These are phyloP conservation scores for Candidula unifasciata DNA, from an alignment of 2,888 invertebrate species.

Conservation along the genomic window DNA sequence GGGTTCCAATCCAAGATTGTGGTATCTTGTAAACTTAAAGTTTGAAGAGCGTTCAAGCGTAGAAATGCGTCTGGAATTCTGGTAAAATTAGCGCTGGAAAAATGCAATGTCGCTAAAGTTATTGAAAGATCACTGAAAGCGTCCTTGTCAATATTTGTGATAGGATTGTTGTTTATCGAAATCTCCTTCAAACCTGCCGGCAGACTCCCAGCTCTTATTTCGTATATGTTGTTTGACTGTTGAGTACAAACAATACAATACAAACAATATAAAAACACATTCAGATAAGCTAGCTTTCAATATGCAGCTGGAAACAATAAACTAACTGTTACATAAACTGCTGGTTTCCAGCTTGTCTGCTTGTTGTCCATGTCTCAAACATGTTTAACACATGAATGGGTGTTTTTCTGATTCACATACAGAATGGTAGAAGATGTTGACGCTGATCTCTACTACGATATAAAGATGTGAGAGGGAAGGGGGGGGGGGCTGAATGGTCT, in stretches of 20 bases:
- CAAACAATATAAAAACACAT: too few relatives aligned
- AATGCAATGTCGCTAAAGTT: not conserved
- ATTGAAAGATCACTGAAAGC: not conserved
- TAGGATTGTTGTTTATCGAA: not conserved
- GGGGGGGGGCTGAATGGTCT: too few relatives aligned
- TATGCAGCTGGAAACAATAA: too few relatives aligned
- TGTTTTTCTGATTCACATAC: too few relatives aligned
- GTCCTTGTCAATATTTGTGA: not conserved
- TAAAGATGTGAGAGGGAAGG: too few relatives aligned
- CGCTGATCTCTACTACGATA: too few relatives aligned
- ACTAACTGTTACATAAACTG: too few relatives aligned
- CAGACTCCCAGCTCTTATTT: not conserved
- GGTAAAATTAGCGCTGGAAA: not conserved
- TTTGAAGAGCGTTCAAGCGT: not conserved
- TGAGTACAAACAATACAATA: not conserved
- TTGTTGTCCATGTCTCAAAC: too few relatives aligned
- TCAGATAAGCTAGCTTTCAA: too few relatives aligned
- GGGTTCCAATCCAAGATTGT: slow-evolving; percentile 3
- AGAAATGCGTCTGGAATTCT: slow-evolving; percentile 4
- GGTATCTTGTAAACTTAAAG: not conserved
- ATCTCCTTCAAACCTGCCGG: not conserved
- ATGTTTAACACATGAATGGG: too few relatives aligned
- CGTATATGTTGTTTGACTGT: not conserved
- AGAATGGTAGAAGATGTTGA: too few relatives aligned
- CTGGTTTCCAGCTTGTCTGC: too few relatives aligned